Base-by-base conservation (phyloP, 2,888 invertebrate genomes). In the Scotopteryx bipunctaria region DNA sequence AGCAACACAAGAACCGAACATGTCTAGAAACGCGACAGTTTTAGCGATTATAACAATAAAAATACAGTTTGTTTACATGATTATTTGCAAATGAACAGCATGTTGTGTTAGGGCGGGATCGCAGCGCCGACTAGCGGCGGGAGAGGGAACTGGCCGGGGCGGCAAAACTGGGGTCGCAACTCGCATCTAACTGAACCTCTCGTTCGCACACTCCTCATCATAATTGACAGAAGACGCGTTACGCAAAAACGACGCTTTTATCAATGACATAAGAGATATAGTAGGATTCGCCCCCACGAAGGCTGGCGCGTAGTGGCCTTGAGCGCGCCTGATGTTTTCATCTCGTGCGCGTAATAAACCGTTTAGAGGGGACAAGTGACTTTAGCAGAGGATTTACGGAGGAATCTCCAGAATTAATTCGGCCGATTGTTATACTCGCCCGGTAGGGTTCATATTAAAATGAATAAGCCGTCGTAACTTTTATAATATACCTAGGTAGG, bases 291-390 rank as follows among this genome's bases (percentile, higher is more conserved):
- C 71, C 76, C 77, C 69, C 65, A 64, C 5, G 25, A 59, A 71
- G 67, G 72, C 74, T 74, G n/a, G 73, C 76, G 76, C 73, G 78
- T 46, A 37, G 33, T 82, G 85, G 82, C 89, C 89, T 90, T 87
- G 89, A 85, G 83, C 70, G 73, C 64, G 75, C 80, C 81, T 84
- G 84, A 89, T 88, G 86, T 86, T 88, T 88, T 86, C 86, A 88
- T 89, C 86, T 80, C 83, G 81, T 72, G 83, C 73, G 86, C 81
- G 86, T 87, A 88, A 86, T 89, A 89, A 88, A 88, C 77, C 85
- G 83, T 86, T 88, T 86, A 88, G 81, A 75, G 74, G 81, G 84
- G 86, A 74, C 80, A 73, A 81, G 81, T 80, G 84, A 85, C 84
- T 86, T 82, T 80, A 81, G 78, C 78, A 78, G 76, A 83, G 82